phyloP scores from a whole-genome alignment of 1,140 invertebrate genomes.

The Nomia melanderi region DNA sequence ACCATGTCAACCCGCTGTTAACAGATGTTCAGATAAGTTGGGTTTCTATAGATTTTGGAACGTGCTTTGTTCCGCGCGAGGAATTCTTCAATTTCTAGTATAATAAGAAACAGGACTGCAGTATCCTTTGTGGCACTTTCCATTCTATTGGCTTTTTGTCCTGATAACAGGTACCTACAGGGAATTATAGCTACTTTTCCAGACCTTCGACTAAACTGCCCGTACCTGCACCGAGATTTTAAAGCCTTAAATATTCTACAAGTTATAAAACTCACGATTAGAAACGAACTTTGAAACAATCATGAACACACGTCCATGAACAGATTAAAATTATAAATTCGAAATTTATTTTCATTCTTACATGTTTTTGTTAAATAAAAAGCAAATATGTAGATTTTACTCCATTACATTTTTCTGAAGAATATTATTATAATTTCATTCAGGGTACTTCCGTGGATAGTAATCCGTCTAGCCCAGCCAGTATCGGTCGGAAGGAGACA shows the following conservation, averaged over 20 bases:
- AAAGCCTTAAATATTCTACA: background rate
- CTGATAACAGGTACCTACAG: conserved; percentile 51
- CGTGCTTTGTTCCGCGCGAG: conserved; percentile 62
- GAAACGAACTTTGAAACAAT: no score
- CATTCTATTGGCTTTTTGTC: conserved; percentile 55
- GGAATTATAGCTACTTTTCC: conserved; percentile 22
- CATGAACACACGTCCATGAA: background rate
- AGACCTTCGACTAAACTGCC: background rate
- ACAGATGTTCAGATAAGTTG: conserved; percentile 78
- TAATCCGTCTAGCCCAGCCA: conserved; percentile 80
- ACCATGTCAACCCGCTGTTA: conserved; percentile 77
- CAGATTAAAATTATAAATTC: no score
- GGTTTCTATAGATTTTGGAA: conserved; percentile 73
- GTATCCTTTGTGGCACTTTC: conserved; percentile 63
- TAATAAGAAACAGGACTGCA: conserved; percentile 47
- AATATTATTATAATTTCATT: no score
- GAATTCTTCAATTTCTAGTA: conserved; percentile 41
- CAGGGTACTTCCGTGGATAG: conserved; percentile 79
- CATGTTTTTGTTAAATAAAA: no score
- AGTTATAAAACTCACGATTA: background rate
- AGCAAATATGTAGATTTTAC: no score
- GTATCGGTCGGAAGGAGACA: conserved; percentile 78
- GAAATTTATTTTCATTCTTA: no score
- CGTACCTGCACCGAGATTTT: background rate
- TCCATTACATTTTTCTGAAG: no score